Evolutionary conservation across 2,113 vertebrate genomes (phyloP).

Genomic region (Malurus cyaneus): DNA sequence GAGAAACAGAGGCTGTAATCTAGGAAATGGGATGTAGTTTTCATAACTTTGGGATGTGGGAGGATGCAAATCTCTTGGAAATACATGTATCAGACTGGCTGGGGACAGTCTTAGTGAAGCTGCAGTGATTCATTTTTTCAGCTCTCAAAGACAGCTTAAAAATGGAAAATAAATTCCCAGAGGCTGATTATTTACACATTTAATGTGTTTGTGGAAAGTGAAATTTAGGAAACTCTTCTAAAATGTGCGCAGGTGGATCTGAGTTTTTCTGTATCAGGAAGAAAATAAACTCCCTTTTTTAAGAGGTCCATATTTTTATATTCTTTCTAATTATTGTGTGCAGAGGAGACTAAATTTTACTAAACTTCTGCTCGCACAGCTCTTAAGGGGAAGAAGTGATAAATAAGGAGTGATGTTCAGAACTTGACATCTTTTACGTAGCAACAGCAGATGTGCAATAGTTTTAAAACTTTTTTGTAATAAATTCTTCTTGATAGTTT

Average conservation of each 20-base stretch:
- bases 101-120: neutral
- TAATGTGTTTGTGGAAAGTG: fast-evolving
- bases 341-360: neutral
- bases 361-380: neutral
- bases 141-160: neutral
- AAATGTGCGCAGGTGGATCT: neutral
- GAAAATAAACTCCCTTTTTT: neutral
- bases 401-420: neutral
- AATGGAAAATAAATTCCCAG: neutral
- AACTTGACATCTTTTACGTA: neutral
- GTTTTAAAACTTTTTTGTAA: neutral
- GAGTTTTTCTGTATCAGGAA: neutral
- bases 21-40: neutral
- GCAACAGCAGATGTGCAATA: neutral
- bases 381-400: neutral
- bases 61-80: neutral
- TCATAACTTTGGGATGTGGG: neutral
- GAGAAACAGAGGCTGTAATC: neutral
- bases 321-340: neutral
- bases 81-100: neutral
- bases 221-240: neutral
- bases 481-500: neutral
- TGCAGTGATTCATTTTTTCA: neutral
- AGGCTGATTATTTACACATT: neutral
- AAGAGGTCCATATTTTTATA: neutral